Evolutionary conservation across 1,140 invertebrate genomes (phyloP), one percentile per base, ranked within the genome.

Genomic region (Drosophila yakuba): DNA sequence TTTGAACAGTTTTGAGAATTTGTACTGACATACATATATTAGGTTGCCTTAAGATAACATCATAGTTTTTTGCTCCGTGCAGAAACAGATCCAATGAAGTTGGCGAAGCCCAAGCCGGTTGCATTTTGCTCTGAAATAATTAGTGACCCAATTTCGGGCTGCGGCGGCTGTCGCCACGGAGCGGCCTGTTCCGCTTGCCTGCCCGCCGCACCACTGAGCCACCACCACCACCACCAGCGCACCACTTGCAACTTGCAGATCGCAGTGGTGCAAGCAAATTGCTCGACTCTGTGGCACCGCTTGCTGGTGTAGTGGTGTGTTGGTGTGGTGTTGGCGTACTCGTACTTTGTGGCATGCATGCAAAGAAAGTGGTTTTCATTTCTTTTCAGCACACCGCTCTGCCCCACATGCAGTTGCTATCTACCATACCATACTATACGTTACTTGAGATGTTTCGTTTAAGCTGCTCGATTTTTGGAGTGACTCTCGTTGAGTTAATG

Each of bases 311-410:
- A 5, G 23, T 25, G 23, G 23, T 25, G 28, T 32, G 8, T 1
- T 32, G 28, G 28, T 8, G 44, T 28, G 85, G 84, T 80, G 85
- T 90, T 89, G 80, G 84, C 80, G 84, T 90, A 80, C 76, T 80
- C 85, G 85, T 90, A 51, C 32, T 52, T 84, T 90, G 80, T 90
- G 86, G 85, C 84, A 89, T 86, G 89, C 89, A 88, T 89, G 85
- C 90, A 90, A 91, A 91, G 90, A 91, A 91, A 91, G 90, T 91
- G 90, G 84, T 91, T 91, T 91, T 91, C 90, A 91, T 91, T 91
- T 91, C 86, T 91, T 86, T 88, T 73, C 79, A 64, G 51, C 51
- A 28, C 67, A 85, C 77, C 69, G 81, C 74, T 80, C 64, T 63
- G 69, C 61, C 72, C 60, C 82, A 85, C 77, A 50, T 52, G 52